Base-by-base conservation (phyloP, 2,113 vertebrate genomes). In the Gambusia affinis region DNA sequence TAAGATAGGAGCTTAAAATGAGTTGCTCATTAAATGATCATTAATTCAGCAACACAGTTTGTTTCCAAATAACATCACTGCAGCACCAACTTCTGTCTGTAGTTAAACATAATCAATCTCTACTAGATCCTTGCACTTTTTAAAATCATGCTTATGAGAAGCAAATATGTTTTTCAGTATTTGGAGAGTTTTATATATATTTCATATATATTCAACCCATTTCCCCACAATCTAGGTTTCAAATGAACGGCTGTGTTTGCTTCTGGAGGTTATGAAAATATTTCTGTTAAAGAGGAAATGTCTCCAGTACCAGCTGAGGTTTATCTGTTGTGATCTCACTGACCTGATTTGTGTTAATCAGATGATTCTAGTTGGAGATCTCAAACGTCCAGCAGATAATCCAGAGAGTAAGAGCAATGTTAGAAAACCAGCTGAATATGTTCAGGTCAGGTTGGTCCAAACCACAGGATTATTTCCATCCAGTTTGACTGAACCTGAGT, bases 1-100 rank as follows among this genome's bases (percentile, higher is more conserved):
- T 67, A 60, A 88, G 79, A 75, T 64, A 68, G 78, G 35, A 78
- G 72, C 72, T 84, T 81, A 77, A 51, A 92, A 92, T 92, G 72
- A 94, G 92, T 94, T 87, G 88, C 88, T 89, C 76, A 89, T 91
- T 92, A 92, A 92, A 93, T 88, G 78, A 81, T 87, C 78, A 87
- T 93, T 94, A 93, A 91, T 85, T 86, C 88, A 71, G 60, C 57
- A 85, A 88, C 88, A 89, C 74, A 71, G 78, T 89, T 91, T 86
- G 72, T 76, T 83, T 66, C 73, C 19, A 82, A 91, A 82, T 75
- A 80, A 88, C 77, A 84, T 30, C 70, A 69, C 39, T 12, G 57
- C 64, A 72, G 30, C 65, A 61, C 27, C 14, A 28, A 44, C 15
- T 62, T 62, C n/a, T 72, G 63, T 67, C 37, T 72, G 47, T 60